Base-by-base conservation (phyloP, 1,140 invertebrate genomes). In the Reticulitermes speratus region DNA sequence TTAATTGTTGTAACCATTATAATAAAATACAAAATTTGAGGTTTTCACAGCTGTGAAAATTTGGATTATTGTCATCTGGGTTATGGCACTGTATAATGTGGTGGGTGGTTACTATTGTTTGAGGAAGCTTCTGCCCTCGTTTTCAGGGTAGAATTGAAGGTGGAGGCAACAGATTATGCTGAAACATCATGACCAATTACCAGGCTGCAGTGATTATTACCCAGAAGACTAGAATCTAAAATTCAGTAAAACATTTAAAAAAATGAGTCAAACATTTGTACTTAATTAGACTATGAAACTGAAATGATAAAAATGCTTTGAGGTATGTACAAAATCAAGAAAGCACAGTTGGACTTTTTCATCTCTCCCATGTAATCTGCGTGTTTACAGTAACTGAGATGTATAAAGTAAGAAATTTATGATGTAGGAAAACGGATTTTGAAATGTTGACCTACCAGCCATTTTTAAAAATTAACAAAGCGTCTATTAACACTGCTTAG, bases 301-400 rank as follows among this genome's bases (percentile, higher is more conserved):
- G 65, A 75, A 30, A 75, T 23, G n/a, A 52, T n/a, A 52, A 84
- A 45, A 84, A 45, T 30, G 44, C 48, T 45, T 84, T 84, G 83
- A 84, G 83, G 83, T 84, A 44, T 84, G 83, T 84, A 84, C 83
- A 84, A 84, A 84, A 84, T 32, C 48, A 84, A 84, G 83, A 44
- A 84, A 84, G 83, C 83, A 84, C 83, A 84, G 83, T 84, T 25
- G 83, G 83, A 52, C 44, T 25, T 44, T 32, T 83, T 44, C 48
- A 75, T 75, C n/a, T 45, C 48, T 44, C 32, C 48, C 44, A 84
- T 84, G 83, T 84, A 84, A 52, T 84, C 48, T 84, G 83, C 14
- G 48, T 52, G 83, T 84, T 44, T 84, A 32, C 44, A 84, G 23
- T 84, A 52, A 84, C 44, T 84, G 83, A 84, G 65, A 14, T 75